phyloP scores from a whole-genome alignment of 1,140 invertebrate species.

The Apolygus lucorum region DNA sequence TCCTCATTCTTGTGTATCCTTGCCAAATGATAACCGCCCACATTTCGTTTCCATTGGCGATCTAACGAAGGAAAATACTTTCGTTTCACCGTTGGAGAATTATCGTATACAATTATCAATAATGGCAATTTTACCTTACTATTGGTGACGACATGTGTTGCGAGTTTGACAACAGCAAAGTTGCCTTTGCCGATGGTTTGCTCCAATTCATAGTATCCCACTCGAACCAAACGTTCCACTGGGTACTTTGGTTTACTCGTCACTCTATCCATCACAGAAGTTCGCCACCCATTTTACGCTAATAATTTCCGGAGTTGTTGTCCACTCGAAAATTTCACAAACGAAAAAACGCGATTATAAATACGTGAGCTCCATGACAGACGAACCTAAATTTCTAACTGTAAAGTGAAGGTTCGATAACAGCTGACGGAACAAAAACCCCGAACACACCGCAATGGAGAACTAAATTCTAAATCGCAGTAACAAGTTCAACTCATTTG shows the following conservation, averaged over 20 bases:
- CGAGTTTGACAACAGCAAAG: conserved; percentile 97
- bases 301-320: conserved; percentile 3
- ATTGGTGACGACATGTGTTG: conserved; percentile 94
- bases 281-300: conserved; percentile 16
- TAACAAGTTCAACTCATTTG: neutral
- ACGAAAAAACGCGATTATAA: neutral
- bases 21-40: neutral
- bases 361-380: neutral
- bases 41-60: too few species aligned
- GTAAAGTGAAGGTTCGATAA: neutral
- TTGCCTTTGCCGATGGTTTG: conserved; percentile 97
- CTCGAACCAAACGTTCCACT: conserved; percentile 71
- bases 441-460: conserved; percentile 1
- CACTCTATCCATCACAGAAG: conserved; percentile 31
- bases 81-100: too few species aligned
- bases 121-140: conserved; percentile 69
- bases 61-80: too few species aligned
- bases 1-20: neutral
- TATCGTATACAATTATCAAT: too few species aligned
- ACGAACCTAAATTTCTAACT: neutral
- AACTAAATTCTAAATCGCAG: neutral
- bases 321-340: neutral
- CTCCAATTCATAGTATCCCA: conserved; percentile 95
- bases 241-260: conserved; percentile 41
- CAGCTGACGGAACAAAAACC: neutral